Evolutionary conservation across 2,888 invertebrate genomes (phyloP).

Genomic region (Drosophila monieri): DNA sequence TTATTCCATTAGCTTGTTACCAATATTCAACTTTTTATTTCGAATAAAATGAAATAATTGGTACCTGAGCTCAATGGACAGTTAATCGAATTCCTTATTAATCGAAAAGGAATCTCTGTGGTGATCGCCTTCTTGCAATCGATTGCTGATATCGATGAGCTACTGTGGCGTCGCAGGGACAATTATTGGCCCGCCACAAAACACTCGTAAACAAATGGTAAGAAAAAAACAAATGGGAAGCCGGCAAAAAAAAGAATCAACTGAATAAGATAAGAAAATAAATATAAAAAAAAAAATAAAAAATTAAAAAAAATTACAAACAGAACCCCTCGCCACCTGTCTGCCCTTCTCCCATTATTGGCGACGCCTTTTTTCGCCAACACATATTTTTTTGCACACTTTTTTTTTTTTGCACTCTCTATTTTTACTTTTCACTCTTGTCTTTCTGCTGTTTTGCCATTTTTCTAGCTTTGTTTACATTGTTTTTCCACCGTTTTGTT

Average conservation of each 20-base stretch:
- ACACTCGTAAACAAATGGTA: conserved; percentile 24
- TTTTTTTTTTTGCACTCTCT: conserved; percentile 9
- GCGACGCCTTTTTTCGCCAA: background rate
- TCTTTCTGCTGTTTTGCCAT: conserved; percentile 17
- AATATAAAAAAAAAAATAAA: too few relatives aligned
- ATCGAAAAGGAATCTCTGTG: too few relatives aligned
- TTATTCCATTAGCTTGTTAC: too few relatives aligned
- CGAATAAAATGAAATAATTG: too few relatives aligned
- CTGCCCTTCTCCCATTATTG: too few relatives aligned
- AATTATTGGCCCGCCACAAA: conserved; percentile 53
- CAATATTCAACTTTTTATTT: too few relatives aligned
- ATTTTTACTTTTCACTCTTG: conserved; percentile 7
- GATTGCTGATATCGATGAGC: background rate
- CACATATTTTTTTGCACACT: conserved; percentile 28
- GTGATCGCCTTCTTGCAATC: background rate
- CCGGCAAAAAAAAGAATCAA: conserved; percentile 6
- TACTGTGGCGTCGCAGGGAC: conserved; percentile 18
- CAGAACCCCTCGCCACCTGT: conserved; percentile 1
- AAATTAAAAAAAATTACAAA: conserved; percentile 24
- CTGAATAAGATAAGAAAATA: conserved; percentile 1
- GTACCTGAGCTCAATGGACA: too few relatives aligned
- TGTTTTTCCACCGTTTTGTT: conserved; percentile 19
- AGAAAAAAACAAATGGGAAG: conserved; percentile 36
- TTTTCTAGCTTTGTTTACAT: conserved; percentile 46
- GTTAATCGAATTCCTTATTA: too few relatives aligned